Evolutionary conservation across 2,113 vertebrate species (phyloP).

Genomic region (Mesembrinibis cayennensis): DNA sequence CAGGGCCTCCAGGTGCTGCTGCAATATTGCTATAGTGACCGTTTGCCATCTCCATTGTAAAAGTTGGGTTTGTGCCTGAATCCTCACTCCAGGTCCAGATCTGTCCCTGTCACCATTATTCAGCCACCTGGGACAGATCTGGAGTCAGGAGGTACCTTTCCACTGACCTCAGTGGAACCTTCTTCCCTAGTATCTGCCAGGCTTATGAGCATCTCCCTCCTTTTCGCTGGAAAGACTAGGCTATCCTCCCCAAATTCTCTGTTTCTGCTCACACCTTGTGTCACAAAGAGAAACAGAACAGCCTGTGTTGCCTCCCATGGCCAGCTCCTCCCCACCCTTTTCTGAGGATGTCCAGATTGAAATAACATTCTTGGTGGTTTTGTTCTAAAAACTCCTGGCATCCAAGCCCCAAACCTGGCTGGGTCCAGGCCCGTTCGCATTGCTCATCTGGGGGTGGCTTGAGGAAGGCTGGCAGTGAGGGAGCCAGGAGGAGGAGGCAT

Average conservation of each 20-base stretch:
- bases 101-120: not conserved
- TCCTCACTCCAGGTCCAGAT: not conserved
- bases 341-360: constrained; percentile 49
- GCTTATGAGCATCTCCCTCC: not conserved
- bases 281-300: not conserved
- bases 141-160: not conserved
- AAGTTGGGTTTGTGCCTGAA: not conserved
- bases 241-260: not conserved
- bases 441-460: constrained; percentile 20
- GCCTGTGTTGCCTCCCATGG: not conserved
- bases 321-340: not conserved
- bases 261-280: not conserved
- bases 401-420: constrained; percentile 29
- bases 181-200: not conserved
- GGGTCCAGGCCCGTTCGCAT: constrained; percentile 40
- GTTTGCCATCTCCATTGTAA: not conserved
- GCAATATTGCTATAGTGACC: not conserved
- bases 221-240: not conserved
- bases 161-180: not conserved
- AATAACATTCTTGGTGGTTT: constrained; percentile 62
- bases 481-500: not conserved
- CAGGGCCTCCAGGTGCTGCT: not conserved
- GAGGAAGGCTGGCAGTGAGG: not conserved
- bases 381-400: constrained; percentile 43
- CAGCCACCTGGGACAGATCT: not conserved